Base-by-base conservation (phyloP, 2,888 invertebrate species). In the Thumatha senex region DNA sequence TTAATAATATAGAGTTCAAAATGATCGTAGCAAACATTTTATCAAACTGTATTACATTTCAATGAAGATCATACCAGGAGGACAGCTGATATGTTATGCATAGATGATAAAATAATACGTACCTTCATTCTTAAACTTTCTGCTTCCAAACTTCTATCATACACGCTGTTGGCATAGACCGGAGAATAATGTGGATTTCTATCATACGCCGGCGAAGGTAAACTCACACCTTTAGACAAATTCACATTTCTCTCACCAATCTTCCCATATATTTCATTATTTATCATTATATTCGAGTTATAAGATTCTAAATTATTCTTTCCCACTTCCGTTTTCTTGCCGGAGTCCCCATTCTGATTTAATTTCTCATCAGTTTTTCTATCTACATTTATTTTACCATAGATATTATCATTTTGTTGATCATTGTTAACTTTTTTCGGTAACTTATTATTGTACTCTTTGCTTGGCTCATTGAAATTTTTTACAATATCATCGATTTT, bases 401-500 rank as follows among this genome's bases (percentile, higher is more conserved):
- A 90, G n/a, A 89, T 76, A 56, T 86, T 80, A 34, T 87, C 84
- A n/a, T 79, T 78, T 13, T 82, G 78, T 47, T 87, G 82, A 34
- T 89, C 88, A 12, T 91, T 89, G 44, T 89, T 87, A 0, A 89
- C 73, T 67, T 89, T 91, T 56, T 91, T 89, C 1, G 86, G 84
- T 33, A 87, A 58, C 56, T 85, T 86, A n/a, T 24, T 24, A 31
- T 63, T 61, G 30, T 63, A 63, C 7, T 65, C 68, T 68, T 65
- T 66, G 14, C 33, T 46, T n/a, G 67, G 56, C 40, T 86, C 93
- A 62, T 84, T 92, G 63, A 84, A 93, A 61, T 90, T 94, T 58
- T 88, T 80, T 0, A 89, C 89, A 0, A 91, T 86, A 33, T 91
- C 90, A 1, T 91, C 90, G 7, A 92, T 88, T 78, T 88, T 91